These are phyloP conservation scores for Pteria penguin DNA, from an alignment of 2,888 invertebrate species.

Conservation along the genomic window DNA sequence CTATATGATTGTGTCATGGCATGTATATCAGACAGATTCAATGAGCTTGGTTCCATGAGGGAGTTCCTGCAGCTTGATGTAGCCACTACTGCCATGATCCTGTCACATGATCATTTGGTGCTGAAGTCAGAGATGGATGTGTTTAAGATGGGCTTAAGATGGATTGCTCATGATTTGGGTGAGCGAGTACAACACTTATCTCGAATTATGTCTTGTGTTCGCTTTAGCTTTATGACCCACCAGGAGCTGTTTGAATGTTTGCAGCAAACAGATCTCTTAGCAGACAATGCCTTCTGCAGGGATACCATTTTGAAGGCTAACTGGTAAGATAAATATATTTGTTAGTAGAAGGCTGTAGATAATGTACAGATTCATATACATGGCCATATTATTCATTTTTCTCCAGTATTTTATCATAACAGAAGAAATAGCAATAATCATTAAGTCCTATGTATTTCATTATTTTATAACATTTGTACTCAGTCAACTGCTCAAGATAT, in stretches of 20 bases:
- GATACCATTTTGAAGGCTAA: slow-evolving; percentile 59
- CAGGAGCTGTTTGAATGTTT: slow-evolving; percentile 62
- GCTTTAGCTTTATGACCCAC: slow-evolving; percentile 64
- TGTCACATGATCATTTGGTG: slow-evolving; percentile 54
- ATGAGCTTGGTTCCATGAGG: slow-evolving; percentile 20
- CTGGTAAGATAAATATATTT: too few relatives aligned
- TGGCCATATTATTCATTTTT: too few relatives aligned
- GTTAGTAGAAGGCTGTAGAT: too few relatives aligned
- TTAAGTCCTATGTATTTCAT: too few relatives aligned
- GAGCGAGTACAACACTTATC: slow-evolving; percentile 52
- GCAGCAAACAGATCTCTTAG: slow-evolving; percentile 59
- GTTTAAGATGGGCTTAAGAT: slow-evolving; percentile 62
- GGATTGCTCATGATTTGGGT: slow-evolving; percentile 60
- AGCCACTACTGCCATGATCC: slow-evolving; percentile 50
- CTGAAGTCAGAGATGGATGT: slow-evolving; percentile 66
- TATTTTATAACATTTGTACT: too few relatives aligned
- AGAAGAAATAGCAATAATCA: too few relatives aligned
- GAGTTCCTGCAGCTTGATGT: slow-evolving; percentile 51
- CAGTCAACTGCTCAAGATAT: not conserved
- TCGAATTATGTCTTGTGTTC: slow-evolving; percentile 59
- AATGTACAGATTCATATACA: too few relatives aligned
- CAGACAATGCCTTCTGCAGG: slow-evolving; percentile 52
- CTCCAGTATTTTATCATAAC: too few relatives aligned
- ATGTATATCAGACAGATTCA: slow-evolving; percentile 39
- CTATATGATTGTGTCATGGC: slow-evolving; percentile 34